Conservation (phyloP, 2,888 invertebrate genomes). For the Thumatha senex region DNA sequence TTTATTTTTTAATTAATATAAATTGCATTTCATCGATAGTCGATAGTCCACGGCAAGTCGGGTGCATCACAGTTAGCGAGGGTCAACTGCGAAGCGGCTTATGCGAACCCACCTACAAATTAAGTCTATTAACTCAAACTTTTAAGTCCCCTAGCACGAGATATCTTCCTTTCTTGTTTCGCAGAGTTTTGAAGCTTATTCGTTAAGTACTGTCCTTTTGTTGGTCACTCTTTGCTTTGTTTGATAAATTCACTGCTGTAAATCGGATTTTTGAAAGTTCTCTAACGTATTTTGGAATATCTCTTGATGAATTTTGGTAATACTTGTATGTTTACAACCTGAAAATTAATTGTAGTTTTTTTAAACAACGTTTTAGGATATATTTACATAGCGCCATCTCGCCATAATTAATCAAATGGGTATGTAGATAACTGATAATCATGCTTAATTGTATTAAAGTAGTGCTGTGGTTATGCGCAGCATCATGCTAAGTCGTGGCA, state of each 20-base stretch:
- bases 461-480: too few species aligned
- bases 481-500: too few species aligned
- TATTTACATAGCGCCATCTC: too few species aligned
- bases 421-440: too few species aligned
- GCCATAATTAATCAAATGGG: too few species aligned
- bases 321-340: background rate
- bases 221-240: slow-evolving; percentile 68
- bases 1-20: slow-evolving; percentile 21
- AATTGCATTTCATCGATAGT: slow-evolving; percentile 54
- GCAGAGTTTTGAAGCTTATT: slow-evolving; percentile 74
- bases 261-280: slow-evolving; percentile 58
- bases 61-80: slow-evolving; percentile 55
- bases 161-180: slow-evolving; percentile 79
- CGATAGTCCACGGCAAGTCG: slow-evolving; percentile 40
- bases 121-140: slow-evolving; percentile 82
- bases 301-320: slow-evolving; percentile 5
- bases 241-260: slow-evolving; percentile 55
- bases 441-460: too few species aligned
- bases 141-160: slow-evolving; percentile 79
- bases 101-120: slow-evolving; percentile 74
- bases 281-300: slow-evolving; percentile 32
- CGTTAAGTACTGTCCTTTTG: slow-evolving; percentile 77
- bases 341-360: too few species aligned
- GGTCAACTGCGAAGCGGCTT: slow-evolving; percentile 76
- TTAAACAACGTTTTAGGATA: too few species aligned